Base-by-base conservation (phyloP, 92 coral and sea anemone genomes). In the Phenganax subtilis region DNA sequence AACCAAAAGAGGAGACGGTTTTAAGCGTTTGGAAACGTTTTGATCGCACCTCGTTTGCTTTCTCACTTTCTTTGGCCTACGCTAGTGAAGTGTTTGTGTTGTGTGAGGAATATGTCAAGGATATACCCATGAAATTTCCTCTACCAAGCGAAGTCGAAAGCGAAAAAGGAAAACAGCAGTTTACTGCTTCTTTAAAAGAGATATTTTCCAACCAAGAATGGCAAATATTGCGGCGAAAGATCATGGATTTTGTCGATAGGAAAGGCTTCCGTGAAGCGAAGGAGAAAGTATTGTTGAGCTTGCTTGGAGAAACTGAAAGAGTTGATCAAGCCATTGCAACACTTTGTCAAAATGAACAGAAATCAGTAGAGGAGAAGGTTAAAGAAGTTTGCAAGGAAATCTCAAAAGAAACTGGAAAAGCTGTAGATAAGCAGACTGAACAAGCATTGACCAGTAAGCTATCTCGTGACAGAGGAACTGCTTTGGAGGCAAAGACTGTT, bases 391-490 rank as follows among this genome's bases (percentile, higher is more conserved):
- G 96, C 81, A 85, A 71, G 59, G 92, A 82, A 67, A 79, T 79
- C 53, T 15, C 60, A 7, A 47, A 79, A 64, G 74, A 79, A 65
- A 79, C 83, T 7, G 83, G 83, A 11, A 79, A 79, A 12, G 25
- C 53, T 29, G 83, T 79, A 4, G 83, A 79, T 62, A 79, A 79
- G 57, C 44, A n/a, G 10, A 79, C 83, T 65, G 73, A 79, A 54
- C 84, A 87, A 20, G 99, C 99, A 17, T 64, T 96, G 25, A 89
- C 87, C 55, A 88, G 94, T 11, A 89, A 77, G 58, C 67, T 96
- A 15, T 85, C 91, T 0, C 92, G 88, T 76, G 96, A 90, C 87
- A 89, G 99, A 12, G 99, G 99, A 12, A 90, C 91, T 10, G 81
- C 62, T n/a, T 85, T 96, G 31, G 99, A 96, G 60, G 85, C 83